Conservation (phyloP, 2,888 invertebrate genomes). For the Xylocampa areola region DNA sequence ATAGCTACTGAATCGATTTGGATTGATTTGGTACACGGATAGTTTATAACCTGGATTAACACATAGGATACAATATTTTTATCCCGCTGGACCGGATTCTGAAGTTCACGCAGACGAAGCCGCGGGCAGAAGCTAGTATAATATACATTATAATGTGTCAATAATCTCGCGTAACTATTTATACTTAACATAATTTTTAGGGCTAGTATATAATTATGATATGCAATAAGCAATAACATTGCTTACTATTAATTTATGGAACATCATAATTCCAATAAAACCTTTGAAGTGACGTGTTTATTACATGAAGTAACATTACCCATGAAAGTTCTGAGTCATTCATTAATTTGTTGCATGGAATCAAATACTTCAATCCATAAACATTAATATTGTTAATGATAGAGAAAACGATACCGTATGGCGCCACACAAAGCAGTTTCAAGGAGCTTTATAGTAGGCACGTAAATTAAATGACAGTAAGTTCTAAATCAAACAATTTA, state of each 20-base stretch:
- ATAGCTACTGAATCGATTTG: too few relatives aligned
- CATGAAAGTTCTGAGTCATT: slow-evolving; percentile 3
- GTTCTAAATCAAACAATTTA: slow-evolving; percentile 70
- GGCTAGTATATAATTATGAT: too few relatives aligned
- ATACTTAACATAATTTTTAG: too few relatives aligned
- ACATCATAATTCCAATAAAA: slow-evolving; percentile 18
- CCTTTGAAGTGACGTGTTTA: slow-evolving; percentile 11
- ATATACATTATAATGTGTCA: too few relatives aligned
- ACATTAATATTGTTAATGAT: slow-evolving; percentile 44
- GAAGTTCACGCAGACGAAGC: too few relatives aligned
- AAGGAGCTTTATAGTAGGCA: slow-evolving; percentile 43
- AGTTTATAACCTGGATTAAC: too few relatives aligned
- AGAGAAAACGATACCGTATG: slow-evolving; percentile 41
- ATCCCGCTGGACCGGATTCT: too few relatives aligned
- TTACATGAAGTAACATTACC: slow-evolving; percentile 16
- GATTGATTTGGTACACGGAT: too few relatives aligned
- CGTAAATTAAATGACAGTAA: slow-evolving; percentile 55
- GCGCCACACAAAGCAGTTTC: slow-evolving; percentile 37
- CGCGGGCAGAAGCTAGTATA: too few relatives aligned
- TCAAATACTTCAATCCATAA: slow-evolving; percentile 42
- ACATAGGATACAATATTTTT: too few relatives aligned
- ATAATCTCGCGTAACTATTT: too few relatives aligned
- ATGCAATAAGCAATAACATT: too few relatives aligned
- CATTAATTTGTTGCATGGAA: slow-evolving; percentile 33
- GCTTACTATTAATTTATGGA: slow-evolving; percentile 23